phyloP scores from a whole-genome alignment of 2,888 invertebrate species.

The Bugulina stolonifera region DNA sequence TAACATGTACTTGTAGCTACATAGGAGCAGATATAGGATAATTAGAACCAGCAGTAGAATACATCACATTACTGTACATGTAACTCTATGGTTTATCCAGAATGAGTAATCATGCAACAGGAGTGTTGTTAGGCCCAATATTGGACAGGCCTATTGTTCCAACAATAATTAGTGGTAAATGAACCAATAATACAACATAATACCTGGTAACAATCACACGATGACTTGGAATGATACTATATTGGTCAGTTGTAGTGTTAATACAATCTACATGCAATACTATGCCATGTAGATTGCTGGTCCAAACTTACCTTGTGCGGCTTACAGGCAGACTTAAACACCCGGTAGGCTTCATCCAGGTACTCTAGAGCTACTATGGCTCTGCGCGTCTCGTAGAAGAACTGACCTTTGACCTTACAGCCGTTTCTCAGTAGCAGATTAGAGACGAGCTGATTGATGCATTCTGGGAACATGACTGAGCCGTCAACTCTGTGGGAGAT shows the following conservation, averaged over 20 bases:
- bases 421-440: constrained; percentile 46
- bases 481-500: neutral
- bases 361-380: constrained; percentile 48
- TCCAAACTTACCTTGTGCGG: constrained; percentile 37
- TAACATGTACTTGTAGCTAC: too few relatives aligned
- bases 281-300: neutral
- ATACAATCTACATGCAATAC: neutral
- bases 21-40: too few relatives aligned
- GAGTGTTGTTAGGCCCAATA: too few relatives aligned
- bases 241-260: constrained; percentile 15
- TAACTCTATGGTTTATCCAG: too few relatives aligned
- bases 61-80: too few relatives aligned
- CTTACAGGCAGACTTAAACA: constrained; percentile 42
- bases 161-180: too few relatives aligned
- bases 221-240: too few relatives aligned
- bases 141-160: too few relatives aligned
- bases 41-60: too few relatives aligned
- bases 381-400: constrained; percentile 44
- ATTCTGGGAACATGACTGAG: neutral
- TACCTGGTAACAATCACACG: too few relatives aligned
- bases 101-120: too few relatives aligned
- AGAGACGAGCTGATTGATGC: constrained; percentile 44
- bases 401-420: constrained; percentile 43
- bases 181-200: too few relatives aligned
- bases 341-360: constrained; percentile 45